Base-by-base conservation (phyloP, 1,140 invertebrate genomes). In the Sycophila sp. region DNA sequence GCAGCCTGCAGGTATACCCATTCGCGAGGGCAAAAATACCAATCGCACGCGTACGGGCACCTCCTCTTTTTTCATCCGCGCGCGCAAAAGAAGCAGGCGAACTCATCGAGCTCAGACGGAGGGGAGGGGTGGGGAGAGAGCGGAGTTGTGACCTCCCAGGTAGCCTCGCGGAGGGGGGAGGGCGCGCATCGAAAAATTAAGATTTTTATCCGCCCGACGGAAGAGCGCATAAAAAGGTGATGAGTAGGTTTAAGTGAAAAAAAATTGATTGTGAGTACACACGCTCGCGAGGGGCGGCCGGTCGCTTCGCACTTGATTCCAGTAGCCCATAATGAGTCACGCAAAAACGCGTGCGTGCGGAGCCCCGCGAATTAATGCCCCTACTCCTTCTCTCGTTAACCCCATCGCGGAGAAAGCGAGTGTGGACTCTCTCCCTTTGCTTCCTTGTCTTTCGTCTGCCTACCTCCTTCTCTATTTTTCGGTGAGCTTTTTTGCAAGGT, bases 301-400 rank as follows among this genome's bases (percentile, higher is more conserved):
- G n/a, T n/a, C n/a, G 58, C 40, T 45, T 63, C 60, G 60, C 60
- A 63, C 62, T 51, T 65, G 62, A 56, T 66, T 66, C 64, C 64
- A 56, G 64, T 66, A 66, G 62, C 62, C n/a, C 34, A 30, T 64
- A 64, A 64, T 51, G 62, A 65, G 64, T 56, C 64, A 56, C 36
- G 64, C 38, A 66, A 66, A 66, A 66, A 66, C 32, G n/a, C 36
- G 24, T 56, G 64, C 64, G 51, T 56, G 64, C 36, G 32, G 53
- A 65, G n/a, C n/a, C n/a, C 49, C 51, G 24, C 55, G 56, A 51
- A 56, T 66, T 56, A 66, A 66, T 66, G 7, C 63, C 49, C 34
- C 40, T 15, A 15, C 8, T 19, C 4, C 38, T 45, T 17, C 13
- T 32, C 59, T 62, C 7, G 55, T 58, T 58, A 58, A n/a, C n/a